Percentiles rank a stretch among this genome's conserved stretches.
Conservation (phyloP, 2,888 invertebrate genomes). For the Frankliniella fusca region DNA sequence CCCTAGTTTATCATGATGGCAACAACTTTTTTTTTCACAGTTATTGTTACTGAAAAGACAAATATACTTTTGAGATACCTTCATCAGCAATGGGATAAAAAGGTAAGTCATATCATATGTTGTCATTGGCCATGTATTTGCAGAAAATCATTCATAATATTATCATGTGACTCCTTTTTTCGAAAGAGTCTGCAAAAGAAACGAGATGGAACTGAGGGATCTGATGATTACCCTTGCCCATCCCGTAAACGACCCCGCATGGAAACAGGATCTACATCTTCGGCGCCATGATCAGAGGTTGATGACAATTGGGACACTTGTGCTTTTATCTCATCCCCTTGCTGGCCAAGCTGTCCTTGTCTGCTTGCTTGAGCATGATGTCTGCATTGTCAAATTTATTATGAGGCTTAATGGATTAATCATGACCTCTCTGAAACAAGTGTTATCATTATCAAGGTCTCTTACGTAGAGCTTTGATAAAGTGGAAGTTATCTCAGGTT, state of each 20-base stretch:
- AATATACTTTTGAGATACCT: constrained; percentile 89
- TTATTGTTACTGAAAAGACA: constrained; percentile 93
- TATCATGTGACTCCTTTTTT: constrained; percentile 40
- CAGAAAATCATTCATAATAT: constrained; percentile 28
- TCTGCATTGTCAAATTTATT: constrained; percentile 2
- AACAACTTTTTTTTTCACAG: constrained; percentile 51
- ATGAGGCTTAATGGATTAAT: not conserved
- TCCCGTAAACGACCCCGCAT: constrained; percentile 5
- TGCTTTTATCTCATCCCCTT: not conserved
- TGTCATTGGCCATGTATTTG: constrained; percentile 31
- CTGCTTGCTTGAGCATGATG: not conserved
- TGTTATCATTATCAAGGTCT: not conserved
- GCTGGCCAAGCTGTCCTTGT: not conserved
- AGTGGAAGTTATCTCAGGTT: not conserved
- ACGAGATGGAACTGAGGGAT: constrained; percentile 54
- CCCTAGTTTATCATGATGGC: constrained; percentile 27
- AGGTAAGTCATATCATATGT: constrained; percentile 51
- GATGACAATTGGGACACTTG: not conserved
- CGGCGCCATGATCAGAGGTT: not conserved
- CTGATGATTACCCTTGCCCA: constrained; percentile 48
- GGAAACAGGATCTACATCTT: not conserved
- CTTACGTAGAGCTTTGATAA: not conserved
- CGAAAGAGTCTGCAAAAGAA: constrained; percentile 60
- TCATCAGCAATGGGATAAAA: constrained; percentile 94
- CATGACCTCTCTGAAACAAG: not conserved